These are phyloP conservation scores for Serrognathus titanus DNA, from an alignment of 2,888 invertebrate species.

Conservation along the genomic window DNA sequence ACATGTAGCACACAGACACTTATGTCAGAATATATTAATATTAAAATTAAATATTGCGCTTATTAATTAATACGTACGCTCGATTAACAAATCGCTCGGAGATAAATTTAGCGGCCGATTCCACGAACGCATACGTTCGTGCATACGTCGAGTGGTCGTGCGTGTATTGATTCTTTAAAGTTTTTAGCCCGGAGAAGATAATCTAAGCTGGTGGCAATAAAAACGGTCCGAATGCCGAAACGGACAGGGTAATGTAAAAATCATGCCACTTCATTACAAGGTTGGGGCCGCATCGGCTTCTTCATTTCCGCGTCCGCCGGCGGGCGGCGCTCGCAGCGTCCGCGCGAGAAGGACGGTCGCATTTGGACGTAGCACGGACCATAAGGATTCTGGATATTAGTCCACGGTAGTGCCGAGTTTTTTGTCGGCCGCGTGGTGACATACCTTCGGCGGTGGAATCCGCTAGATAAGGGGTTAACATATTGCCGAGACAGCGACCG, in stretches of 20 bases:
- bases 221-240: constrained; percentile 18
- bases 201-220: constrained; percentile 15
- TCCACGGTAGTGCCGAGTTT: constrained; percentile 43
- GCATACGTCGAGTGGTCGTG: too few relatives aligned
- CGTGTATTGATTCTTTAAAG: too few relatives aligned
- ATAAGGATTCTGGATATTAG: constrained; percentile 33
- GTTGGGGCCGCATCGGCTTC: constrained; percentile 1
- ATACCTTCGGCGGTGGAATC: constrained; percentile 46
- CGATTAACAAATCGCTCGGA: too few relatives aligned
- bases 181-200: not conserved
- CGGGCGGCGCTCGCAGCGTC: not conserved
- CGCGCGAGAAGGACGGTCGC: not conserved
- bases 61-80: too few relatives aligned
- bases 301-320: constrained; percentile 5
- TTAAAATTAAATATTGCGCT: too few relatives aligned
- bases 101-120: too few relatives aligned
- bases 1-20: too few relatives aligned
- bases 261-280: constrained; percentile 34
- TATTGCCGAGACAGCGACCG: constrained; percentile 43
- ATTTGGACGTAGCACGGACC: constrained; percentile 15
- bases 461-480: constrained; percentile 48
- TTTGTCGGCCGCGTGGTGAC: constrained; percentile 44
- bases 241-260: constrained; percentile 28
- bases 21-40: too few relatives aligned
- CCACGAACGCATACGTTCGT: too few relatives aligned